Evolutionary conservation across 2,888 invertebrate genomes (phyloP).

Genomic region (Adelphocoris suturalis): DNA sequence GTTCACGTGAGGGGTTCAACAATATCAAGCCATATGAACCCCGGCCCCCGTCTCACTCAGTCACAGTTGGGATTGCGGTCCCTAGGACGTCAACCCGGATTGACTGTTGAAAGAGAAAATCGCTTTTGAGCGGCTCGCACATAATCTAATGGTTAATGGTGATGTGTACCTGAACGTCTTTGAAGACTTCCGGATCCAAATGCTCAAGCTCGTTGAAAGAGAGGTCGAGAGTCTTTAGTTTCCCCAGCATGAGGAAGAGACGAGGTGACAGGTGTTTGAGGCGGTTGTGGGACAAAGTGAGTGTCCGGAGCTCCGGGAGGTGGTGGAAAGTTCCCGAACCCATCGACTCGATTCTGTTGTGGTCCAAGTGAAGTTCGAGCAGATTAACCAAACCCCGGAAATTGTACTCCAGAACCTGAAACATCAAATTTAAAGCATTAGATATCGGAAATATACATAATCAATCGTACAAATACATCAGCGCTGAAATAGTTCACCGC

Average conservation of each 20-base stretch:
- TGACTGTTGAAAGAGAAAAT: too few relatives aligned
- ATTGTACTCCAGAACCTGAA: conserved; percentile 78
- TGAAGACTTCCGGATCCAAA: conserved; percentile 88
- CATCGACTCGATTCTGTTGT: conserved; percentile 87
- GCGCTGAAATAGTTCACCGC: too few relatives aligned
- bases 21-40: too few relatives aligned
- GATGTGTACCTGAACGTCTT: conserved; percentile 82
- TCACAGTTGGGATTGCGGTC: too few relatives aligned
- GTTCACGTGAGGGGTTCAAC: too few relatives aligned
- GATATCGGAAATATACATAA: neutral
- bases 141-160: too few relatives aligned
- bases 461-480: too few relatives aligned
- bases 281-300: conserved; percentile 82
- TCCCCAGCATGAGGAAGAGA: conserved; percentile 85
- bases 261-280: conserved; percentile 78
- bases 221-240: conserved; percentile 86
- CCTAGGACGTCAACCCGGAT: too few relatives aligned
- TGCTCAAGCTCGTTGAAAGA: conserved; percentile 87
- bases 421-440: neutral
- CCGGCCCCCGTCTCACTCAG: too few relatives aligned
- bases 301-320: conserved; percentile 84
- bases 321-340: conserved; percentile 88
- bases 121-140: too few relatives aligned
- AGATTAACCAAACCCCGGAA: conserved; percentile 88
- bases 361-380: conserved; percentile 85